phyloP scores from a whole-genome alignment of 2,888 invertebrate genomes.

The Strigamia maritima region DNA sequence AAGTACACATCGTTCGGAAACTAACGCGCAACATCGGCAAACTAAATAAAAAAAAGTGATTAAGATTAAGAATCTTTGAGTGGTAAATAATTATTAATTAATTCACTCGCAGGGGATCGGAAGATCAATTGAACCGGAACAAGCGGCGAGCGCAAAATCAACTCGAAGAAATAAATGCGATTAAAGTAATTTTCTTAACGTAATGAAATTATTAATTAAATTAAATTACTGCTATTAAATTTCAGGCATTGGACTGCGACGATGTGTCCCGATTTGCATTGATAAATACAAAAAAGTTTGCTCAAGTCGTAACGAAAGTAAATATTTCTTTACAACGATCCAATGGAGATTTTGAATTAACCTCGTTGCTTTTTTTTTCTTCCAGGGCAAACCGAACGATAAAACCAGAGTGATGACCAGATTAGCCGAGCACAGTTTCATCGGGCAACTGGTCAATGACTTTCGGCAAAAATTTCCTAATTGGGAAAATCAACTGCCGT shows the following conservation, averaged over 20 bases:
- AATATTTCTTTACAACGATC: background rate
- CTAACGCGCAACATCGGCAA: background rate
- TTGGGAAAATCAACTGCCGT: constrained; percentile 38
- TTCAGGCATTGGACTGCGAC: constrained; percentile 37
- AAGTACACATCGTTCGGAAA: constrained; percentile 27
- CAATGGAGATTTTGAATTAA: background rate
- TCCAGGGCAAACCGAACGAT: background rate
- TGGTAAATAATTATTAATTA: background rate
- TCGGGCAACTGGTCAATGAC: background rate
- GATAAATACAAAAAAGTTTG: constrained; percentile 21
- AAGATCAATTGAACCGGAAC: constrained; percentile 14
- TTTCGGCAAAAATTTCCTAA: constrained; percentile 39
- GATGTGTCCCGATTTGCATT: constrained; percentile 39
- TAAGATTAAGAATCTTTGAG: too few relatives aligned
- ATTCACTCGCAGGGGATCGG: background rate
- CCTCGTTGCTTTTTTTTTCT: background rate
- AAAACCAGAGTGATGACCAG: constrained; percentile 35
- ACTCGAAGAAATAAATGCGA: constrained; percentile 34
- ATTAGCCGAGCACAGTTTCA: constrained; percentile 30
- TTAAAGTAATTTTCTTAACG: constrained; percentile 25
- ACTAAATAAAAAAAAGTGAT: background rate
- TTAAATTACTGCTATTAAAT: background rate
- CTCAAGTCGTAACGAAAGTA: background rate
- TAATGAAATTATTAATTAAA: background rate
- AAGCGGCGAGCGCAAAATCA: background rate